phyloP scores from a whole-genome alignment of 2,113 vertebrate species.

The Ascaphus truei region DNA sequence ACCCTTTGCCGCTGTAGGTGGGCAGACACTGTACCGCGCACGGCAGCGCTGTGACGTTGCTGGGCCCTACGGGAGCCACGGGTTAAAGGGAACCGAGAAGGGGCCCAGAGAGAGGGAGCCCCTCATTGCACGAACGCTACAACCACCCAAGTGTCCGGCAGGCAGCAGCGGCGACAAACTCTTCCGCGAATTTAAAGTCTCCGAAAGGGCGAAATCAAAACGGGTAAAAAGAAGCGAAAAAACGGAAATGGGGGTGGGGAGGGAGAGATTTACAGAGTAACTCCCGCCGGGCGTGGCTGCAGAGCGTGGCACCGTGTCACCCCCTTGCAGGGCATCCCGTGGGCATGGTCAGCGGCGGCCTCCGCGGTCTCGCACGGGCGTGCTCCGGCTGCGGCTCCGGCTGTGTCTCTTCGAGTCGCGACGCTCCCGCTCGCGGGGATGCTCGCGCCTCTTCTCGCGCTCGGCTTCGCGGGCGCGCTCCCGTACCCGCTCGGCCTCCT shows the following conservation, averaged over 20 bases:
- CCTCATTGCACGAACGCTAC: constrained; percentile 50
- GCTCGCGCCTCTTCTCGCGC: constrained; percentile 40
- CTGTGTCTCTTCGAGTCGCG: constrained; percentile 62
- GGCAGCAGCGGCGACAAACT: constrained; percentile 43
- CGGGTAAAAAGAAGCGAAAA: constrained; percentile 21
- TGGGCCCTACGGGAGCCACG: too few species aligned
- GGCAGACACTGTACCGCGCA: too few species aligned
- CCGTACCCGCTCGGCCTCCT: constrained; percentile 46
- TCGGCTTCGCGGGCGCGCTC: constrained; percentile 44
- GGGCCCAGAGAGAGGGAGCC: constrained; percentile 34
- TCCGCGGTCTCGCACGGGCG: constrained; percentile 70
- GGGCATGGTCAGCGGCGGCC: constrained; percentile 59
- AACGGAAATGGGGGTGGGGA: background rate
- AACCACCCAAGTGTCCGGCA: constrained; percentile 54
- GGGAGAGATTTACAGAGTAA: background rate
- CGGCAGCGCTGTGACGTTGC: too few species aligned
- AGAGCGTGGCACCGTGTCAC: background rate
- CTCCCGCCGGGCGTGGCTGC: background rate
- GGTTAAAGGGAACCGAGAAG: too few species aligned
- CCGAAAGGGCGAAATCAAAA: background rate
- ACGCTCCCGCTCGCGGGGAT: constrained; percentile 59
- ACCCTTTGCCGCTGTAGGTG: too few species aligned
- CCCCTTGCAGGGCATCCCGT: background rate
- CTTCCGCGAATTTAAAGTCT: background rate
- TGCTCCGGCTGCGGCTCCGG: constrained; percentile 76